A percentile compares a stretch with the other conserved stretches of the same genome.
Evolutionary conservation across 2,888 invertebrate species (phyloP).

Genomic region (Meteorus colon): DNA sequence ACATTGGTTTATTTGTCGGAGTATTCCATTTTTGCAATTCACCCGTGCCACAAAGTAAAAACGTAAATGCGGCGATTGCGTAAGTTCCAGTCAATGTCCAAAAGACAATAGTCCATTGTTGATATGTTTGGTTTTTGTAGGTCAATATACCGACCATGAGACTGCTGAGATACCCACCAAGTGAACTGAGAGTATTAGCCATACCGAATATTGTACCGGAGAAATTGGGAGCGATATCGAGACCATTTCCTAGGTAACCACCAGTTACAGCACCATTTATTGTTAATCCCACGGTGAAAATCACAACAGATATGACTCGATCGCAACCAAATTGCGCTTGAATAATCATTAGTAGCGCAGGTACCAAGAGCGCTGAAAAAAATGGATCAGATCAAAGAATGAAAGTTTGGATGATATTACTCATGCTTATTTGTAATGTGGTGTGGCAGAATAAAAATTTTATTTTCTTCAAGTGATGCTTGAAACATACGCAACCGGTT

Average conservation of each 20-base stretch:
- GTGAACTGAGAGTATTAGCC: conserved; percentile 89
- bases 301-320: conserved; percentile 82
- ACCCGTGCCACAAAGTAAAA: conserved; percentile 80
- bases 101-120: conserved; percentile 88
- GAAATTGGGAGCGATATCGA: conserved; percentile 92
- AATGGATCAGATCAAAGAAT: background rate
- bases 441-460: too few relatives aligned
- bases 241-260: conserved; percentile 88
- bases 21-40: conserved; percentile 77
- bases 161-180: conserved; percentile 88
- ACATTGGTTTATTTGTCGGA: conserved; percentile 48
- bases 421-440: background rate
- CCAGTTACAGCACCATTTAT: conserved; percentile 91
- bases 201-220: conserved; percentile 92
- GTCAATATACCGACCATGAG: conserved; percentile 87
- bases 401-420: background rate
- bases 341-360: conserved; percentile 83
- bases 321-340: conserved; percentile 84
- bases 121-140: conserved; percentile 82
- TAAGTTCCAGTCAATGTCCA: conserved; percentile 86
- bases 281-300: conserved; percentile 87
- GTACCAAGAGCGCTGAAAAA: conserved; percentile 77
- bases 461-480: too few relatives aligned
- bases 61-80: conserved; percentile 79
- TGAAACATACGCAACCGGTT: too few relatives aligned